phyloP scores from a whole-genome alignment of 2,113 vertebrate species.

The Ceyx margarethae region DNA sequence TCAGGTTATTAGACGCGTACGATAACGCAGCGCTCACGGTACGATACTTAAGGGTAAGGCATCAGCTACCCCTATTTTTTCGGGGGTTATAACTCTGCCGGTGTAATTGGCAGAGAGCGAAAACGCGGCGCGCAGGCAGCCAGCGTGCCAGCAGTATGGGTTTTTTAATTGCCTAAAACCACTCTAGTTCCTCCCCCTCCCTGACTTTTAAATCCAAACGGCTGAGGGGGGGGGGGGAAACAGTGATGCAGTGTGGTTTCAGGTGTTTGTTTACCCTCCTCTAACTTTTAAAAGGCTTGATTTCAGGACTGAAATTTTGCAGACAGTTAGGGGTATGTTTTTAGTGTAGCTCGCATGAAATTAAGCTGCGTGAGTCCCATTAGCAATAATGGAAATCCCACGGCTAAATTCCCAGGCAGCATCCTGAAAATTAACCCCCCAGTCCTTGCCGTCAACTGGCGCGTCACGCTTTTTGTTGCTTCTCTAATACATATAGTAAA shows the following conservation, averaged over 20 bases:
- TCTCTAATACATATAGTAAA: neutral
- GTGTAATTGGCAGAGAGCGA: slow-evolving; percentile 4
- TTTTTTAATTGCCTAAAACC: neutral
- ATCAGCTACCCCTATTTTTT: slow-evolving; percentile 43
- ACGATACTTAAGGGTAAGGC: neutral
- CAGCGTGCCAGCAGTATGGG: neutral
- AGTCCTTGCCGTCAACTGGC: slow-evolving; percentile 24
- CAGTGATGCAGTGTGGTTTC: neutral
- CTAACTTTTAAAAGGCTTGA: slow-evolving; percentile 41
- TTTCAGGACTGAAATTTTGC: slow-evolving; percentile 62
- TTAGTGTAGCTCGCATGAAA: slow-evolving; percentile 30
- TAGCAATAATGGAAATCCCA: slow-evolving; percentile 64
- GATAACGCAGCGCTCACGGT: neutral
- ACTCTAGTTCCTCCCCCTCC: neutral
- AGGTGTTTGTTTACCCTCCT: slow-evolving; percentile 49
- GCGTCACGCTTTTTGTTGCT: neutral
- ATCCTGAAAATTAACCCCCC: slow-evolving; percentile 67
- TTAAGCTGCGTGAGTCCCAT: slow-evolving; percentile 60
- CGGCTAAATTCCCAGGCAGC: slow-evolving; percentile 56
- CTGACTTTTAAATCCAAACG: neutral
- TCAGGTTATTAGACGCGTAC: slow-evolving; percentile 14
- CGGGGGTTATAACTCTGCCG: slow-evolving; percentile 14
- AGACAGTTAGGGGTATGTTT: slow-evolving; percentile 46
- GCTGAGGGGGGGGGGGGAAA: neutral
- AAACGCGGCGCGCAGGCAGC: neutral